Base-by-base conservation (phyloP, 2,797 vertebrate species). In the Valencia hispanica region DNA sequence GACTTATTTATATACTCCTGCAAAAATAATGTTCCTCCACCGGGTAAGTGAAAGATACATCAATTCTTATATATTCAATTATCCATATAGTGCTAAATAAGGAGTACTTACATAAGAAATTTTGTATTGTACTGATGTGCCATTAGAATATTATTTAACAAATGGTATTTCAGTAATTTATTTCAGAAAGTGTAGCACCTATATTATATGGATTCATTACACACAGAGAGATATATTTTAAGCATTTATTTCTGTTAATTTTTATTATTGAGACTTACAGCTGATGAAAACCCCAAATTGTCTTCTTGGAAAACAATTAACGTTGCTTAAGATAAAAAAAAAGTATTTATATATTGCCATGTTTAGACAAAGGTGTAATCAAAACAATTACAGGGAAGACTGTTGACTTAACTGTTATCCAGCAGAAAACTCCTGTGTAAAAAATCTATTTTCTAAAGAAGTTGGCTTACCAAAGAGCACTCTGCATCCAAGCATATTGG, bases 41-140 rank as follows among this genome's bases (percentile, higher is more conserved):
- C 48, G 75, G 84, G 93, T 94, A 78, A 94, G 92, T 91, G 18
- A 3, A 10, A 32, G 12, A 70, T n/a, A 74, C 39, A 0, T 82
- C 82, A 74, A 8, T 63, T 68, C 0, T n/a, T 41, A 27, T 1
- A 70, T 25, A 36, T 34, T 5, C 27, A 36, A 45, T 25, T 43
- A 77, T 80, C 78, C 0, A 73, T 59, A 51, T 51, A 51, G 8
- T 18, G 30, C 73, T 27, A 55, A 53, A 51, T 30, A 27, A 30
- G 34, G 20, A 47, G 30, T 76, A 25, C 20, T n/a, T 84, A 72
- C 41, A 34, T 81, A 17, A 78, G 43, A 75, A 20, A 39, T 22
- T 27, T 36, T 76, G 25, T 47, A 63, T 69, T 72, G 9, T 36
- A 43, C 3, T 27, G 27, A 57, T 57, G 11, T 57, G 53, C 2